Conservation (phyloP, 2,797 vertebrate species). For the Parambassis ranga region DNA sequence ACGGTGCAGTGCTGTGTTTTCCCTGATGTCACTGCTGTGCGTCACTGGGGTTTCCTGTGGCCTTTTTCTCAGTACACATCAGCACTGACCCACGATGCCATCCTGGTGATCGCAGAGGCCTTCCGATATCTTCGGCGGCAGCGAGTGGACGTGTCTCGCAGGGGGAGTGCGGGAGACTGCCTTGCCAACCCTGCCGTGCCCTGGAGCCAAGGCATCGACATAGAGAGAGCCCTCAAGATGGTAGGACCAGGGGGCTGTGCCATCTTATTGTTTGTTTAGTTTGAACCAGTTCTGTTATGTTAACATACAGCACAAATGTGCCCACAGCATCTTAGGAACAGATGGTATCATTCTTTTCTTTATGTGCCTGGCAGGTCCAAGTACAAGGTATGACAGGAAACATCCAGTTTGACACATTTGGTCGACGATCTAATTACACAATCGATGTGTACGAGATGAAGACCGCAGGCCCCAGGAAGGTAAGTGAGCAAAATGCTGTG, state of each 20-base stretch:
- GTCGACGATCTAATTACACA: slow-evolving; percentile 94
- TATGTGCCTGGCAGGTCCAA: slow-evolving; percentile 86
- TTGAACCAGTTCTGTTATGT: too few species aligned
- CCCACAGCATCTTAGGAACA: too few species aligned
- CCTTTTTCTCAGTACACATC: slow-evolving; percentile 89
- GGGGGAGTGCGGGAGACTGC: slow-evolving; percentile 96
- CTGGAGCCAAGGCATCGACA: slow-evolving; percentile 99
- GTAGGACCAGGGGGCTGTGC: slow-evolving; percentile 66
- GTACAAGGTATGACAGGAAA: slow-evolving; percentile 99
- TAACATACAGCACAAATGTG: too few species aligned
- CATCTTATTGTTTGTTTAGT: not conserved
- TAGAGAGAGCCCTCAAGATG: slow-evolving; percentile 98
- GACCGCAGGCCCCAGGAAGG: slow-evolving; percentile 87
- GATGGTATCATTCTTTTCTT: slow-evolving; percentile 30
- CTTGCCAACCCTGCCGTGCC: slow-evolving; percentile 97
- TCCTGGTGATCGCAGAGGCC: slow-evolving; percentile 94
- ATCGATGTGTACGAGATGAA: slow-evolving; percentile 99
- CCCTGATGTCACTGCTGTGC: slow-evolving; percentile 10
- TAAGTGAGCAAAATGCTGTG: slow-evolving; percentile 67
- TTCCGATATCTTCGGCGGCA: slow-evolving; percentile 96
- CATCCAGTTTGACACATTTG: slow-evolving; percentile 97
- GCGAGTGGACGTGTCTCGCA: slow-evolving; percentile 93
- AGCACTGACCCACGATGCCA: slow-evolving; percentile 93
- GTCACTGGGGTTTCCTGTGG: slow-evolving; percentile 19
- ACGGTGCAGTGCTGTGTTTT: not conserved